Evolutionary conservation across 2,797 vertebrate genomes (phyloP), one percentile per base, ranked within the genome.

Genomic region (Lagorchestes hirsutus): DNA sequence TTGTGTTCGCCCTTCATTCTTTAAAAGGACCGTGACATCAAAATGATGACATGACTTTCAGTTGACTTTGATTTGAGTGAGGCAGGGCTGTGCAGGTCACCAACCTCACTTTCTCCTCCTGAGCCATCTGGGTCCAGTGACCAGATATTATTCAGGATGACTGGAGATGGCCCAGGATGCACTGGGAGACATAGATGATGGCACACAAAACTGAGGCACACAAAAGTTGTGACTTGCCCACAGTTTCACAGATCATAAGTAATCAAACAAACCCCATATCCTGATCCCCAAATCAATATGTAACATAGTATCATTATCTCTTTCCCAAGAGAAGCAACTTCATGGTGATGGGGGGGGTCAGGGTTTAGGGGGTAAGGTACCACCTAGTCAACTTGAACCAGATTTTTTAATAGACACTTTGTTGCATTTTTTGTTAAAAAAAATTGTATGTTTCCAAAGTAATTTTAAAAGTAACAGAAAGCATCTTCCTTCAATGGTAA

Each of bases 381-480:
- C 40, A 50, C 40, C 18, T 10, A 27, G 22, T 50, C 74, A 87
- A 50, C 18, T 87, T 82, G n/a, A 82, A 24, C 6, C n/a, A 82
- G 40, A 8, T 50, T 46, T 87, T 24, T 87, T 87, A 24, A 50
- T 87, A 87, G 74, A 87, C 2, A 82, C 22, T 87, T 87, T 87
- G 74, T 10, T 46, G 3, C 22, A 87, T 27, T 87, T 50, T 46
- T 74, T 74, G 16, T 46, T 82, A 3, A 82, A 87, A 46, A 62
- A 34, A 74, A n/a, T n/a, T 5, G 16, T 74, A 50, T 87, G 67
- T 82, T 82, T 6, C 2, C 67, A 24, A 74, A 82, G 67, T 82
- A 82, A 82, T 82, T 82, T 87, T 50, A 50, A 87, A 74, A 82
- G n/a, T 82, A 82, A 40, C 67, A 82, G n/a, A 82, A 82, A 82